Conservation (phyloP, 2,797 vertebrate species). For the Selene dorsalis region DNA sequence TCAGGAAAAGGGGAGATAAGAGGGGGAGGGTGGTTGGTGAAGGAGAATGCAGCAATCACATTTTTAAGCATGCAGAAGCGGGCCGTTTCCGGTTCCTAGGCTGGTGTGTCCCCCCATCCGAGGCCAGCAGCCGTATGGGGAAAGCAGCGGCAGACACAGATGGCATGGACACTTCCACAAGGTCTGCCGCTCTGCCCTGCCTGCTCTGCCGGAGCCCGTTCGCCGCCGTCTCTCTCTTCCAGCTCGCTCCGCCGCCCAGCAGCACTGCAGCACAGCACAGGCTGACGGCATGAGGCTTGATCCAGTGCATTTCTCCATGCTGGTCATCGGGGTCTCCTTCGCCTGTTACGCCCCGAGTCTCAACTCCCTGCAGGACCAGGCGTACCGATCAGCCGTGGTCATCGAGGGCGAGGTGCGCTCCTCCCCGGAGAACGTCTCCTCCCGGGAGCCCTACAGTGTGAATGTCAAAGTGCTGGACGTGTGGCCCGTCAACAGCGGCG, state of each 20-base stretch:
- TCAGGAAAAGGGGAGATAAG: constrained; percentile 77
- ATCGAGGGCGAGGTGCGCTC: constrained; percentile 97
- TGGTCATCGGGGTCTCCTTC: constrained; percentile 95
- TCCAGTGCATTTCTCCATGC: constrained; percentile 94
- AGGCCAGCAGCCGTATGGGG: constrained; percentile 87
- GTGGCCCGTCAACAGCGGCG: constrained; percentile 95
- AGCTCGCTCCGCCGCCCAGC: constrained; percentile 87
- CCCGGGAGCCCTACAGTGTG: constrained; percentile 87
- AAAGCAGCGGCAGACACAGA: constrained; percentile 90
- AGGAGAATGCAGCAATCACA: constrained; percentile 87
- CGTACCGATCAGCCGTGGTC: constrained; percentile 93
- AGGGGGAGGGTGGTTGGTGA: constrained; percentile 80
- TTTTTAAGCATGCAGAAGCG: constrained; percentile 86
- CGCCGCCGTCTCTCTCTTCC: constrained; percentile 85
- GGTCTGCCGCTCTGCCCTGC: constrained; percentile 91
- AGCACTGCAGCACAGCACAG: constrained; percentile 88
- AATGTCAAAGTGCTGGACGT: constrained; percentile 95
- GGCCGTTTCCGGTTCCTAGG: constrained; percentile 90
- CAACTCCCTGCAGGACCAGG: constrained; percentile 96
- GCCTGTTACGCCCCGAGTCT: constrained; percentile 96
- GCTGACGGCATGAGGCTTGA: constrained; percentile 97
- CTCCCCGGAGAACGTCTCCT: constrained; percentile 86
- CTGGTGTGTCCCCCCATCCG: constrained; percentile 85
- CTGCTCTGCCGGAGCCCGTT: constrained; percentile 84
- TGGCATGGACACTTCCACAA: constrained; percentile 95